Base-by-base conservation (phyloP, 1,140 invertebrate genomes). In the Phymorhynchus buccinoides region DNA sequence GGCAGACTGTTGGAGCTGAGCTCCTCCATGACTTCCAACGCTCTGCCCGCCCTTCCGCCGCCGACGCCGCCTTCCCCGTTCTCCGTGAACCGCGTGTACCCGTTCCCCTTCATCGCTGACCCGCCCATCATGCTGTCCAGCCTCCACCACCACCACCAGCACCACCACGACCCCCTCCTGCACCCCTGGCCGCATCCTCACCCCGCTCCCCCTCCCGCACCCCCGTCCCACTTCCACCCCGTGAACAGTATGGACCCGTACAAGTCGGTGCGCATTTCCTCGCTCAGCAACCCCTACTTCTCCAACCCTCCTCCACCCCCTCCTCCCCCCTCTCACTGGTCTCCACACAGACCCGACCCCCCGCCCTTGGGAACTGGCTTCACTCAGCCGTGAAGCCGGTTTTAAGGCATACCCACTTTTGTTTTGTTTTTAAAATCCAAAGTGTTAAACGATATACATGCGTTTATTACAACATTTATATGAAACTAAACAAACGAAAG, bases 301-400 rank as follows among this genome's bases (percentile, higher is more conserved):
- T 90, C 90, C 89, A 90, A 99, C 93, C 99, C 99, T 90, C 98
- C 96, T 44, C 95, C 95, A 52, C 98, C 96, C 44, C 95, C 95
- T 52, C 98, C 97, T 85, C 27, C 48, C n/a, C 79, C 62, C 48
- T 75, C 68, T 2, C 44, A 52, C 4, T 82, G 83, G 84, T 39
- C 79, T 12, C 44, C 42, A n/a, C 52, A 77, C 44, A 1, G 32
- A 42, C 41, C 41, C 37, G 82, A 84, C 14, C 22, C 68, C 14
- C n/a, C n/a, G n/a, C n/a, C 81, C 32, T 48, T 75, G 52, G 42
- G 56, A 39, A 83, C 30, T 68, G 14, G 30, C 66, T 86, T 83
- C 62, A 73, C 85, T 0, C 56, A 85, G 32, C 79, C 75, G 6
- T 84, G 41, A 84, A 41, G 16, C n/a, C 62, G 39, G 1, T 3